phyloP scores from a whole-genome alignment of 2,113 vertebrate species.

The Rissa tridactyla region DNA sequence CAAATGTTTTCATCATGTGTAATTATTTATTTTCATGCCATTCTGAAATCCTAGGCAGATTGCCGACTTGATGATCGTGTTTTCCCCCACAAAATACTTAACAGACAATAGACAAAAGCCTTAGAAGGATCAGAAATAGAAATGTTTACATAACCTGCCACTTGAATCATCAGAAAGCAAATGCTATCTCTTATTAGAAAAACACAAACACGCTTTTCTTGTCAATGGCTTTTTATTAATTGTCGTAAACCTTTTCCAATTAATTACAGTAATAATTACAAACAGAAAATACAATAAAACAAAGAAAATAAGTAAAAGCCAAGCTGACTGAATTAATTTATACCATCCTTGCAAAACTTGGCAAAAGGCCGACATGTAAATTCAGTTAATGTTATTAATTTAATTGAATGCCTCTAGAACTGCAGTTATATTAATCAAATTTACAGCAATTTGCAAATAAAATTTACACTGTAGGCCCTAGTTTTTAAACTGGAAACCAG shows the following conservation, averaged over 20 bases:
- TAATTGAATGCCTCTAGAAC: background rate
- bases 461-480: background rate
- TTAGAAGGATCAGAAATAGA: slow-evolving; percentile 66
- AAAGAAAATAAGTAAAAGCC: background rate
- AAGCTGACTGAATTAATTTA: slow-evolving; percentile 1
- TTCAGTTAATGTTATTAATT: slow-evolving; percentile 23
- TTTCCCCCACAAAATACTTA: slow-evolving; percentile 56
- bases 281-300: background rate
- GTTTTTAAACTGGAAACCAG: background rate
- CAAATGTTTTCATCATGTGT: slow-evolving; percentile 63
- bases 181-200: slow-evolving; percentile 35
- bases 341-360: background rate
- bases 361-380: background rate
- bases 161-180: slow-evolving; percentile 44
- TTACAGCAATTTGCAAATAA: background rate
- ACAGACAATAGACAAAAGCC: slow-evolving; percentile 52
- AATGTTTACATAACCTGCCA: slow-evolving; percentile 63
- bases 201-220: slow-evolving; percentile 9
- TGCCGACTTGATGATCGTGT: slow-evolving; percentile 56
- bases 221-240: background rate
- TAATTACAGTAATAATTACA: slow-evolving; percentile 32
- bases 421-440: background rate
- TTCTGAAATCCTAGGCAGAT: slow-evolving; percentile 68
- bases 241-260: background rate
- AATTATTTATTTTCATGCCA: slow-evolving; percentile 72